A percentile compares a stretch with the other conserved stretches of the same genome.
Evolutionary conservation across 2,888 invertebrate genomes (phyloP).

Genomic region (Brenthis ino): DNA sequence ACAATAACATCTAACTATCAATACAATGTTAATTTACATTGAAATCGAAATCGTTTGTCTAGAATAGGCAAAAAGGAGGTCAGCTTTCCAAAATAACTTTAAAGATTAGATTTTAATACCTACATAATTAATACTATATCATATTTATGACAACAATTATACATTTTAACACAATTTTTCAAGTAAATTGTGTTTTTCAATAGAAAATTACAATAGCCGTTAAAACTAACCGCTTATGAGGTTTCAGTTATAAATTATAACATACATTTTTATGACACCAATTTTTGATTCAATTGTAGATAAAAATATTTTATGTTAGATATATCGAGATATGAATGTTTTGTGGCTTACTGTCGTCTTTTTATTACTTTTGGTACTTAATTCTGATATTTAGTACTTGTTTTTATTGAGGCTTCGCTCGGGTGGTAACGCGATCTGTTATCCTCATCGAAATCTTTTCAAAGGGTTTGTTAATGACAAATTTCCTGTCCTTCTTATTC

Average conservation of each 20-base stretch:
- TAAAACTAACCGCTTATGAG: slow-evolving; percentile 31
- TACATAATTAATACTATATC: slow-evolving; percentile 7
- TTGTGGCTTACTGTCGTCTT: slow-evolving; percentile 1
- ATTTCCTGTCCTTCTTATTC: no score
- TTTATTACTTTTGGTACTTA: slow-evolving; percentile 1
- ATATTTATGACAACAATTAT: no score
- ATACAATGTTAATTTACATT: no score
- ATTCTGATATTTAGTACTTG: background rate
- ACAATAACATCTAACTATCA: no score
- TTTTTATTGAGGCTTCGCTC: background rate
- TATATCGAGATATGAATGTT: slow-evolving; percentile 8
- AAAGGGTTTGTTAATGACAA: no score
- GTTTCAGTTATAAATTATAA: slow-evolving; percentile 13
- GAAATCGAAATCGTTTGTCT: no score
- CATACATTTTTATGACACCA: slow-evolving; percentile 30
- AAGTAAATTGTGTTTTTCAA: slow-evolving; percentile 19
- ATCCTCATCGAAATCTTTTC: no score
- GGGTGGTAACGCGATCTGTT: no score
- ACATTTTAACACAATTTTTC: slow-evolving; percentile 19
- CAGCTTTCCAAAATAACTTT: background rate
- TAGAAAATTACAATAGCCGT: slow-evolving; percentile 24
- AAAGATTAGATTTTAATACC: slow-evolving; percentile 3
- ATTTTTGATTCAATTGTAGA: slow-evolving; percentile 36
- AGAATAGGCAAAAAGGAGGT: no score
- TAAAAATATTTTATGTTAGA: slow-evolving; percentile 31